phyloP scores from a whole-genome alignment of 2,888 invertebrate genomes.

The Hirtodrosophila histrioides region DNA sequence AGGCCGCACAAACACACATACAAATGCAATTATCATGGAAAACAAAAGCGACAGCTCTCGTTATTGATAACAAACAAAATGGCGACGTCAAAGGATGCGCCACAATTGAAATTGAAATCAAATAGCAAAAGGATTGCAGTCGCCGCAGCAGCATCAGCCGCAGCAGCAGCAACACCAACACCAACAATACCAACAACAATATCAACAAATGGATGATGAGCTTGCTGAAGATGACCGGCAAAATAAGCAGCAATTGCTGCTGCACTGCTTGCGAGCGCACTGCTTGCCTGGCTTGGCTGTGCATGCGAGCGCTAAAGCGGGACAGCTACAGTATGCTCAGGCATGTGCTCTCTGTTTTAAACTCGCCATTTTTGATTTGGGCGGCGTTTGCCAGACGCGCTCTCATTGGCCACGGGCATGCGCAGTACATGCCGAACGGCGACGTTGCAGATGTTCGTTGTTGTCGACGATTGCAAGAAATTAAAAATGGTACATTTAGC shows the following conservation, averaged over 20 bases:
- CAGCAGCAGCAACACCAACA: slow-evolving; percentile 30
- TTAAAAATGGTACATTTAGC: slow-evolving; percentile 79
- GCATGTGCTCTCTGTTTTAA: slow-evolving; percentile 59
- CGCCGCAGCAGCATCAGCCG: slow-evolving; percentile 38
- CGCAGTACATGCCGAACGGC: slow-evolving; percentile 62
- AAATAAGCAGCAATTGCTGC: slow-evolving; percentile 36
- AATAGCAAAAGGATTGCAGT: slow-evolving; percentile 70
- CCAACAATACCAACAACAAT: slow-evolving; percentile 4
- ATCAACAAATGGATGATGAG: slow-evolving; percentile 45
- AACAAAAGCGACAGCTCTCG: slow-evolving; percentile 78
- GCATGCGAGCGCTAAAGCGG: slow-evolving; percentile 35
- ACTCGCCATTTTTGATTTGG: slow-evolving; percentile 84
- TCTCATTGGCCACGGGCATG: slow-evolving; percentile 81
- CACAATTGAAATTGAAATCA: slow-evolving; percentile 79
- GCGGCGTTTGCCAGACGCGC: slow-evolving; percentile 79
- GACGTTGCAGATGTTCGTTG: slow-evolving; percentile 71
- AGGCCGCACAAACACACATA: slow-evolving; percentile 27
- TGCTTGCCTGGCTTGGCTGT: slow-evolving; percentile 14
- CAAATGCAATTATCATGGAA: slow-evolving; percentile 80
- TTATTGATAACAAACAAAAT: slow-evolving; percentile 71
- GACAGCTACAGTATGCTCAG: slow-evolving; percentile 24
- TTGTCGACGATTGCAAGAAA: slow-evolving; percentile 69
- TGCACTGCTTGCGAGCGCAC: slow-evolving; percentile 41
- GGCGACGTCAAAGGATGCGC: slow-evolving; percentile 75
- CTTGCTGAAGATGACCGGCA: slow-evolving; percentile 56